Evolutionary conservation across 1,140 invertebrate species (phyloP).

Genomic region (Drosophila kohkoa): DNA sequence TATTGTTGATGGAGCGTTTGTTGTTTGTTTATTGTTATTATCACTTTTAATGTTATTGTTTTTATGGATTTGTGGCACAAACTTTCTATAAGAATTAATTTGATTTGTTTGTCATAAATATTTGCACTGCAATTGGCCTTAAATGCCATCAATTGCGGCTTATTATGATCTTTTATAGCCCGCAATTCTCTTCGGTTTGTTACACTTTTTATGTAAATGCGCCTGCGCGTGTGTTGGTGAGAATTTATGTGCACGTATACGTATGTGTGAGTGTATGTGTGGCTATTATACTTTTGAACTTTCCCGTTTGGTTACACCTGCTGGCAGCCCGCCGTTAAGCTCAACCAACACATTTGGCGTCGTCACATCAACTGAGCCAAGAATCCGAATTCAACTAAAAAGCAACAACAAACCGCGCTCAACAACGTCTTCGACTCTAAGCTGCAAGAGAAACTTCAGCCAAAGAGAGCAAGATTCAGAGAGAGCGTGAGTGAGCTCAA

Average conservation of each 20-base stretch:
- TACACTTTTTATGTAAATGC: constrained; percentile 33
- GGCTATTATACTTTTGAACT: constrained; percentile 36
- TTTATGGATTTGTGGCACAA: constrained; percentile 4
- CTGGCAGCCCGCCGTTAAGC: constrained; percentile 28
- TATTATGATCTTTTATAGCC: constrained; percentile 28
- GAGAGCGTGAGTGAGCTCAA: not conserved
- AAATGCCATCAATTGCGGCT: constrained; percentile 24
- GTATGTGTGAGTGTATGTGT: constrained; percentile 15
- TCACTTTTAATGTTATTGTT: constrained; percentile 6
- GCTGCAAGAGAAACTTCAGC: constrained; percentile 30
- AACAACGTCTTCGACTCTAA: constrained; percentile 8
- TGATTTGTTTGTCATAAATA: constrained; percentile 9
- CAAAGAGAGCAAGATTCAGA: not conserved
- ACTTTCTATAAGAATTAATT: constrained; percentile 22
- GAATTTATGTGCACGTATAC: not conserved
- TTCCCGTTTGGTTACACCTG: constrained; percentile 48
- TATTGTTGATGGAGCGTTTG: not conserved
- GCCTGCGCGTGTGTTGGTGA: not conserved
- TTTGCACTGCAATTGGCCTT: constrained; percentile 24
- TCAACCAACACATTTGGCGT: constrained; percentile 46
- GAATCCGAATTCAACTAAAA: constrained; percentile 6
- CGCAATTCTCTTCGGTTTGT: constrained; percentile 18
- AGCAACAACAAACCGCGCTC: constrained; percentile 11
- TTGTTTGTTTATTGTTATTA: not conserved
- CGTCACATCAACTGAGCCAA: constrained; percentile 40